Evolutionary conservation across 2,113 vertebrate genomes (phyloP).

Genomic region (Formicarius rufipectus): DNA sequence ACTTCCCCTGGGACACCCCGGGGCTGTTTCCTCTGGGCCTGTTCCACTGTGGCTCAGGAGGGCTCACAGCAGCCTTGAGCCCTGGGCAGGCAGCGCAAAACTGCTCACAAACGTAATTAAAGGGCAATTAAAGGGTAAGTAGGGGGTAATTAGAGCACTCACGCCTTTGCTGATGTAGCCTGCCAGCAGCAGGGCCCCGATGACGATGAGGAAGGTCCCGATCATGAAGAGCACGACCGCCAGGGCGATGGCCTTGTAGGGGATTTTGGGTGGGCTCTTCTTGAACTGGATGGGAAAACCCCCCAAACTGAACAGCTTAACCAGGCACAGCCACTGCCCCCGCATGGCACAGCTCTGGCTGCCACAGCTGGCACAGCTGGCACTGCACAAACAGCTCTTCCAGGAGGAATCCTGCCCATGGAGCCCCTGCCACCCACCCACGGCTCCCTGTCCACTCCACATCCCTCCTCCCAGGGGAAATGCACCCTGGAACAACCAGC

Average conservation of each 20-base stretch:
- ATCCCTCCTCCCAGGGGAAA: background rate
- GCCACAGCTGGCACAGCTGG: background rate
- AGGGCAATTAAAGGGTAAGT: background rate
- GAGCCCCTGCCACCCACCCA: background rate
- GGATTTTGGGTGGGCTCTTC: slow-evolving; percentile 94
- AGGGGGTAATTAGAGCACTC: slow-evolving; percentile 42
- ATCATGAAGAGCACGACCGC: slow-evolving; percentile 91
- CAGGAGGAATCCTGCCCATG: fast-evolving
- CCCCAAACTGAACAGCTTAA: background rate
- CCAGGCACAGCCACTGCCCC: background rate
- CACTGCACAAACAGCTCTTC: background rate
- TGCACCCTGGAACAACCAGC: background rate
- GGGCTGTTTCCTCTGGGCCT: background rate
- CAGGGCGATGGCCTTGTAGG: slow-evolving; percentile 94
- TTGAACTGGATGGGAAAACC: slow-evolving; percentile 83
- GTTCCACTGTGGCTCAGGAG: fast-evolving
- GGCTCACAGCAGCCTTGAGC: background rate
- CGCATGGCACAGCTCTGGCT: fast-evolving
- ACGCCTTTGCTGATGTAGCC: slow-evolving; percentile 92
- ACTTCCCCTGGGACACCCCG: background rate
- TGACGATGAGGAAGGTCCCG: slow-evolving; percentile 89
- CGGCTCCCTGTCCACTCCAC: background rate
- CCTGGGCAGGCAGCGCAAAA: fast-evolving
- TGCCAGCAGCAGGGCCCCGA: slow-evolving; percentile 89
- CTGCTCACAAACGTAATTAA: fast-evolving